Base-by-base conservation (phyloP, 2,113 vertebrate genomes). In the Nanger granti region DNA sequence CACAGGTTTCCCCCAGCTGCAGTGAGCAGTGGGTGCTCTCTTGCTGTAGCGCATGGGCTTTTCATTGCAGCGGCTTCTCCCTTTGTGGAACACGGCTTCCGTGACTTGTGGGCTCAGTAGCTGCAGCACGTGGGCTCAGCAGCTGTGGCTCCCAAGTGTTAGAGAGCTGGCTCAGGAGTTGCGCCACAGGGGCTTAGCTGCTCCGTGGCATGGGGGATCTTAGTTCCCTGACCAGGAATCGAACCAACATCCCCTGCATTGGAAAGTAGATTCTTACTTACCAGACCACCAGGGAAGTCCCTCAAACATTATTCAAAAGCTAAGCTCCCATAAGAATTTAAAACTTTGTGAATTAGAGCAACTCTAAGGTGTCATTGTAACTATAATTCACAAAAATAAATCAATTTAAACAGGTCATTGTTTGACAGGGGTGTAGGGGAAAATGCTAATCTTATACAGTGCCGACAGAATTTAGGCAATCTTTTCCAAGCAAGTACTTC, bases 331-430 rank as follows among this genome's bases (percentile, higher is more conserved):
- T 62, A 59, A 79, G 41, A 95, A 91, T 82, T 96, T 76, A 41
- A 76, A 76, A n/a, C 87, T 93, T 84, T 73, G 29, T 95, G 57
- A 95, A 93, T 91, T 90, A 76, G 60, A 97, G 73, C 60, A 84
- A 96, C 69, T 91, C 15, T 82, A n/a, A 17, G n/a, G 26, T 96
- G 22, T 95, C 80, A 37, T 62, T n/a, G 59, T 57, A 96, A 73
- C 28, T 57, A 49, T 73, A 82, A 93, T 90, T 73, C 66, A 73
- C 66, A 90, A 82, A 88, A 96, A 66, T 92, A 87, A 96, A 59
- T 89, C 57, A 86, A 44, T 79, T 79, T 90, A 22, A 88, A 41
- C 44, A 49, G 64, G 57, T 64, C 28, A 69, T 41, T 85, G 15
- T 52, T 80, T 91, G 52, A 95, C 8, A 93, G 15, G 18, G 37